Conservation (phyloP, 2,113 vertebrate genomes). For the Stomatorhinus ivindoensis region DNA sequence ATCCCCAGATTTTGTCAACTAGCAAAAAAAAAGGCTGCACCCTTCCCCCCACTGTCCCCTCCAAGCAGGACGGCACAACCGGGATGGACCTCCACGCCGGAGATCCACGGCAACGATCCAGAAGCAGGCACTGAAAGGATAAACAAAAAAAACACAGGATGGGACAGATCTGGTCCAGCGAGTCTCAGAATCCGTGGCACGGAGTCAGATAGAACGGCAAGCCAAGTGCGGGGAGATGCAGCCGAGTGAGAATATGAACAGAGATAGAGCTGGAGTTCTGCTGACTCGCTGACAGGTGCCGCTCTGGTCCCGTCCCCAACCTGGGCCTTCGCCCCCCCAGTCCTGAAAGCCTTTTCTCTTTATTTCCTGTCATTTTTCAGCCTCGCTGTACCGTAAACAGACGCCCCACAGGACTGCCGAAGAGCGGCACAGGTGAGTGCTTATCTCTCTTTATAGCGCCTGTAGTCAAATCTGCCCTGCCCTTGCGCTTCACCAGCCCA, state of each 20-base stretch:
- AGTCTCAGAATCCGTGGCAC: neutral
- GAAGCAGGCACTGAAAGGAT: neutral
- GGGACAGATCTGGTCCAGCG: neutral
- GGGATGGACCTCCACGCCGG: neutral
- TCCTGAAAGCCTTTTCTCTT: conserved; percentile 25
- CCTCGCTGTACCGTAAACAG: conserved; percentile 48
- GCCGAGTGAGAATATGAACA: neutral
- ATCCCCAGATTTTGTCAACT: neutral
- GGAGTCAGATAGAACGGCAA: neutral
- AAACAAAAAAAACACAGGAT: neutral
- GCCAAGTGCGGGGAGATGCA: neutral
- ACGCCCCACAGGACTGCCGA: conserved; percentile 52
- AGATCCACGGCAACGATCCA: neutral
- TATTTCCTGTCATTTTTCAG: conserved; percentile 42
- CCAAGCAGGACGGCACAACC: neutral
- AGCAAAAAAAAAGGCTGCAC: neutral
- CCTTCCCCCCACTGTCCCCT: neutral
- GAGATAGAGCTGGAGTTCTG: neutral
- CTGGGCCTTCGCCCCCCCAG: neutral
- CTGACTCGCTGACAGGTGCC: neutral
- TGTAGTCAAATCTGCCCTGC: neutral
- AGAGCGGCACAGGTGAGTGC: conserved; percentile 62
- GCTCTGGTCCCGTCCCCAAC: no score
- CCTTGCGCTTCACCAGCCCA: neutral
- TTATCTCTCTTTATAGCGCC: neutral